phyloP scores from a whole-genome alignment of 1,140 invertebrate species.

The Scylla paramamosain region DNA sequence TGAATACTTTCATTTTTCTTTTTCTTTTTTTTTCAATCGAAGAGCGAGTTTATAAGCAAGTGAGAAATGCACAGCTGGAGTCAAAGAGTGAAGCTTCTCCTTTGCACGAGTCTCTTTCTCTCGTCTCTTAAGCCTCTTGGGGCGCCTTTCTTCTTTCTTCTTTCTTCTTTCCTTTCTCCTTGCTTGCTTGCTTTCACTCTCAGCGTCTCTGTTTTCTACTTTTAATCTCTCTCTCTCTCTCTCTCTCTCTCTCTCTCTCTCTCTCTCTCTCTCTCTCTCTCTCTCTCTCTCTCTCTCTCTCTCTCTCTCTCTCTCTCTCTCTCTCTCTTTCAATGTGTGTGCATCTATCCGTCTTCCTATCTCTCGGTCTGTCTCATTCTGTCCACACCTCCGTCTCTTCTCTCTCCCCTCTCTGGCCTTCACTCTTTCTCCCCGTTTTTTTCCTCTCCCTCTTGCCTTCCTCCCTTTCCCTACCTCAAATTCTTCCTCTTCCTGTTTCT shows the following conservation, averaged over 20 bases:
- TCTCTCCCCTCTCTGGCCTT: conserved; percentile 10
- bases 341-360: neutral
- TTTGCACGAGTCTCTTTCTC: too few relatives aligned
- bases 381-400: conserved; percentile 10
- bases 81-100: too few relatives aligned
- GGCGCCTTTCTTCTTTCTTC: too few relatives aligned
- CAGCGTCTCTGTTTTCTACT: too few relatives aligned
- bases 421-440: conserved; percentile 7
- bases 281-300: conserved; percentile 19
- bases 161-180: too few relatives aligned
- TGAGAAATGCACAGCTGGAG: too few relatives aligned
- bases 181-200: too few relatives aligned
- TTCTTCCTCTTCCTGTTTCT: conserved; percentile 24
- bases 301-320: neutral
- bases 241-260: conserved; percentile 47
- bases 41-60: too few relatives aligned
- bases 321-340: neutral
- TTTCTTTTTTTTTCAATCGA: too few relatives aligned
- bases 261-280: conserved; percentile 28
- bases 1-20: too few relatives aligned
- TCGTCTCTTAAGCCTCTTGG: too few relatives aligned
- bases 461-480: neutral
- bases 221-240: neutral
- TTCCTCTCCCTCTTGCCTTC: conserved; percentile 21
- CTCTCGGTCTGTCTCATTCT: neutral